Percentiles rank a stretch among this genome's conserved stretches.
phyloP scores from a whole-genome alignment of 2,888 invertebrate species.

The Congeria kusceri region DNA sequence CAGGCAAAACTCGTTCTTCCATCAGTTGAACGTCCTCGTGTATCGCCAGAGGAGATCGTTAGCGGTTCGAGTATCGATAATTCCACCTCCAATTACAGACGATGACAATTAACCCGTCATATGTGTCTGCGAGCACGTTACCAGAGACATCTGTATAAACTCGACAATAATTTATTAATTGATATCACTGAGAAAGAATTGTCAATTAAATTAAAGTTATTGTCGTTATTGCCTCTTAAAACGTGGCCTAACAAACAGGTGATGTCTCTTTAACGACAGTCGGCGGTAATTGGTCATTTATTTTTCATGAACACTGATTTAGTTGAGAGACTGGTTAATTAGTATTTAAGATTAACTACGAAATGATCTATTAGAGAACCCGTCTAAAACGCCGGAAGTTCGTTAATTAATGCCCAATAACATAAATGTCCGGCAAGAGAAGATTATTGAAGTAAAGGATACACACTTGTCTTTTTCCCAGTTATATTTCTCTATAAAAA shows the following conservation, averaged over 20 bases:
- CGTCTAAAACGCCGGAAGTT: constrained; percentile 51
- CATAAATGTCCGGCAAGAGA: constrained; percentile 50
- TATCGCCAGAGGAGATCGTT: no score
- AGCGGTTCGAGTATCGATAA: neutral
- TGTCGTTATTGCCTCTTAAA: constrained; percentile 19
- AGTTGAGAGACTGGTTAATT: constrained; percentile 43
- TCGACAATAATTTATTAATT: constrained; percentile 36
- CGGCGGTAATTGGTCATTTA: constrained; percentile 43
- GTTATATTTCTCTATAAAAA: neutral
- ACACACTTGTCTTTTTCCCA: constrained; percentile 57
- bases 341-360: constrained; percentile 63
- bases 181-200: constrained; percentile 37
- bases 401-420: constrained; percentile 63
- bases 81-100: constrained; percentile 11
- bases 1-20: no score
- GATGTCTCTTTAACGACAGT: constrained; percentile 30
- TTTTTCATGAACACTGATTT: constrained; percentile 54
- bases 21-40: no score
- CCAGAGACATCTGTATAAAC: constrained; percentile 11
- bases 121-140: neutral
- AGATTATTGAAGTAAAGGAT: constrained; percentile 25
- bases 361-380: constrained; percentile 61
- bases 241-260: constrained; percentile 29
- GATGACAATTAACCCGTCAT: constrained; percentile 32
- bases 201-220: constrained; percentile 47